phyloP scores from a whole-genome alignment of 2,797 vertebrate species.

The Gymnodraco acuticeps region DNA sequence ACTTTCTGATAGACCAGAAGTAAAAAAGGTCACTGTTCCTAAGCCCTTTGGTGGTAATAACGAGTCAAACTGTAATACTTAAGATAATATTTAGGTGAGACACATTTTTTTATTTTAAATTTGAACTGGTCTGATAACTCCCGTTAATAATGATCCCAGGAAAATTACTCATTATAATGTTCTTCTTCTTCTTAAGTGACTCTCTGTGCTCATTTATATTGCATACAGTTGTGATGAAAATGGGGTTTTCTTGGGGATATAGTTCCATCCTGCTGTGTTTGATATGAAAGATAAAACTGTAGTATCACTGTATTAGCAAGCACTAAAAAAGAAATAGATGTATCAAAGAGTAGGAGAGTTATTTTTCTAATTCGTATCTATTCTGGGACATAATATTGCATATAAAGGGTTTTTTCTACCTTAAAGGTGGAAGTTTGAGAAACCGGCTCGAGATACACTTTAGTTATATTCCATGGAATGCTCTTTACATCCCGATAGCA shows the following conservation, averaged over 20 bases:
- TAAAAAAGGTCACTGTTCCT: conserved; percentile 22
- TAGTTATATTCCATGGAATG: too few species aligned
- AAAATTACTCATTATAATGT: conserved; percentile 29
- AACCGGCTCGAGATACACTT: too few species aligned
- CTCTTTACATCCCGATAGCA: too few species aligned
- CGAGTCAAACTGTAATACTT: conserved; percentile 13
- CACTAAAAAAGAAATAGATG: conserved; percentile 43
- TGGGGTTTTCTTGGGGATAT: conserved; percentile 37
- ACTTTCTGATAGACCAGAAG: conserved; percentile 27
- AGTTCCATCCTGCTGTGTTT: conserved; percentile 18
- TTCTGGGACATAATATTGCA: neutral
- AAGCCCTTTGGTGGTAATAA: conserved; percentile 1
- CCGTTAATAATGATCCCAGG: conserved; percentile 15
- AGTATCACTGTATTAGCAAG: conserved; percentile 23
- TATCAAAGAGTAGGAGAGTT: neutral
- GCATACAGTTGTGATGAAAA: conserved; percentile 51
- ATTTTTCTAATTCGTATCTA: too few species aligned
- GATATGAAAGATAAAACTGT: conserved; percentile 39
- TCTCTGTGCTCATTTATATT: conserved; percentile 57
- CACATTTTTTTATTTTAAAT: conserved; percentile 36
- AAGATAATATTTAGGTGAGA: conserved; percentile 6
- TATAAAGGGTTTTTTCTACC: conserved; percentile 6
- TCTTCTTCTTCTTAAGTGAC: conserved; percentile 26
- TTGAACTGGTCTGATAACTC: conserved; percentile 23
- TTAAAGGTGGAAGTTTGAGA: neutral